Evolutionary conservation across 1,140 invertebrate species (phyloP).

Genomic region (Drosophila arawakana): DNA sequence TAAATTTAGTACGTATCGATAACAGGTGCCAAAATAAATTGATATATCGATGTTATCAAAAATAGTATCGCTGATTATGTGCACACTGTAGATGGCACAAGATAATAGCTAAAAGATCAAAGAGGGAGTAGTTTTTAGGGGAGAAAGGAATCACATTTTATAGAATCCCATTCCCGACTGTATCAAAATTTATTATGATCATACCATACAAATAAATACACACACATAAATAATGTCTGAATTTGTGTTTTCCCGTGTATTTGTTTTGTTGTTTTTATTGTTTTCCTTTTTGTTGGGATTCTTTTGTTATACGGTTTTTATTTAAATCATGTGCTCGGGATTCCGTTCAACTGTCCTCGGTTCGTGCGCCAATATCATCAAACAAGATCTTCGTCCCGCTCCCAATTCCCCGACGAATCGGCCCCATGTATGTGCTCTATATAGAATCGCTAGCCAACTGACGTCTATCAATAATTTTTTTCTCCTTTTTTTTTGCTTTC

Average conservation of each 20-base stretch:
- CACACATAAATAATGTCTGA: conserved; percentile 3
- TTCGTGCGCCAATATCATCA: conserved; percentile 19
- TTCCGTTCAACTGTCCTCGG: conserved; percentile 46
- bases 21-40: neutral
- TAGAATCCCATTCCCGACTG: conserved; percentile 39
- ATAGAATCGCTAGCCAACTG: conserved; percentile 61
- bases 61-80: conserved; percentile 1
- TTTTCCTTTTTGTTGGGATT: conserved; percentile 54
- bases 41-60: conserved; percentile 10
- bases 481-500: conserved; percentile 33
- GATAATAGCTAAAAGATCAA: conserved; percentile 10
- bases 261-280: conserved; percentile 28
- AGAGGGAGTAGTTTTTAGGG: neutral
- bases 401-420: neutral
- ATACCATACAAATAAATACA: conserved; percentile 56
- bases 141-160: conserved; percentile 35
- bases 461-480: conserved; percentile 75
- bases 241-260: conserved; percentile 16
- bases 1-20: no score
- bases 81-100: conserved; percentile 51
- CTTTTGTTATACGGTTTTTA: conserved; percentile 72
- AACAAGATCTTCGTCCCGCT: neutral
- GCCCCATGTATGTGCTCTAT: conserved; percentile 31
- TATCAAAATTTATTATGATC: conserved; percentile 69
- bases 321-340: conserved; percentile 77